phyloP scores from a whole-genome alignment of 1,140 invertebrate genomes.

The Oscheius sp. region DNA sequence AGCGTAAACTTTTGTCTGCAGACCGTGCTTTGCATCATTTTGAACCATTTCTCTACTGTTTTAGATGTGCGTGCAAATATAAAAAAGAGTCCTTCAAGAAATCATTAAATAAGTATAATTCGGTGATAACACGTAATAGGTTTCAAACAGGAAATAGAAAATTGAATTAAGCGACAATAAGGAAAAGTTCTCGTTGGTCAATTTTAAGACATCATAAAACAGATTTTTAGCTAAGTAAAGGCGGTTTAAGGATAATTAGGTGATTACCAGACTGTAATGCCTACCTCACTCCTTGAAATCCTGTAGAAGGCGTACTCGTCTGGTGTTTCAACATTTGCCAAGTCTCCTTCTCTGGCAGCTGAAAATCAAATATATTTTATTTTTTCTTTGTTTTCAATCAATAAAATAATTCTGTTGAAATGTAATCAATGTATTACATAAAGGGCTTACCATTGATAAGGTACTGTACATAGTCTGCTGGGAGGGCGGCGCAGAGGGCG shows the following conservation, averaged over 20 bases:
- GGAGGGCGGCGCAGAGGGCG: neutral
- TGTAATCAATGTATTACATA: neutral
- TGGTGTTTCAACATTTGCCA: neutral
- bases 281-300: neutral
- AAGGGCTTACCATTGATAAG: neutral
- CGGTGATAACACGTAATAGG: neutral
- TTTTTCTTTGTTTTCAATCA: neutral
- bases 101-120: too few relatives aligned
- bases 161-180: neutral
- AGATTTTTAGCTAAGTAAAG: neutral
- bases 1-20: too few relatives aligned
- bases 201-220: neutral
- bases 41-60: too few relatives aligned
- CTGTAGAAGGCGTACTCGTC: neutral
- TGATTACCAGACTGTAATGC: neutral
- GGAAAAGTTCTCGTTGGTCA: neutral
- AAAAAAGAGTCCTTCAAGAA: too few relatives aligned
- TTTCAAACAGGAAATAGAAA: neutral
- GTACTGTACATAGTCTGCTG: conserved; percentile 1
- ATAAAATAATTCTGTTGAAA: neutral
- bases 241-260: neutral
- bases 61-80: too few relatives aligned
- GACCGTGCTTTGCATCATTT: too few relatives aligned
- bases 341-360: neutral
- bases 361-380: too few relatives aligned